A percentile compares a stretch with the other conserved stretches of the same genome.
phyloP scores from a whole-genome alignment of 1,140 invertebrate species.

The Trichonephila inaurata region DNA sequence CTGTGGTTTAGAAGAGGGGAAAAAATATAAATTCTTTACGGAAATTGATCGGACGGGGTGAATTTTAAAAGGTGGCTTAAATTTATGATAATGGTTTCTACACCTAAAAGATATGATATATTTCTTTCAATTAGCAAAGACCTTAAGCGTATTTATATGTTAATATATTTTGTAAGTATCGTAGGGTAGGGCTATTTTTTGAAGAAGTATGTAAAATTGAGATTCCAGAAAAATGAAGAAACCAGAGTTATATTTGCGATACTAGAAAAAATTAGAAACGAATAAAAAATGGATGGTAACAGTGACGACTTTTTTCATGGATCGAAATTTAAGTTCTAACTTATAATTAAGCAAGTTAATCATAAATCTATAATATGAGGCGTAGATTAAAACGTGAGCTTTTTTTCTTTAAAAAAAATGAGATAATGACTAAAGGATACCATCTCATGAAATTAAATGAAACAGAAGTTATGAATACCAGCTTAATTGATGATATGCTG shows the following conservation, averaged over 20 bases:
- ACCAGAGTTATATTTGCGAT: constrained; percentile 32
- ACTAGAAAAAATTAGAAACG: constrained; percentile 19
- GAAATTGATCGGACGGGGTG: constrained; percentile 75
- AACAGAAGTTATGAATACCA: not conserved
- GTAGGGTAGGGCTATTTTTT: constrained; percentile 28
- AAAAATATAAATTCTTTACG: constrained; percentile 39
- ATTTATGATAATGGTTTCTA: constrained; percentile 77
- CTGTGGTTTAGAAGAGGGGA: constrained; percentile 20
- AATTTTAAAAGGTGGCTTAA: constrained; percentile 77
- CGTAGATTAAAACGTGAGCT: not conserved
- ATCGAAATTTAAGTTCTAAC: not conserved
- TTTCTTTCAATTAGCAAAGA: constrained; percentile 76
- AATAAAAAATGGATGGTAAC: not conserved
- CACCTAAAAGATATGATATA: constrained; percentile 76
- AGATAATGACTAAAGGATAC: constrained; percentile 3
- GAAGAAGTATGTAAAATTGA: constrained; percentile 38
- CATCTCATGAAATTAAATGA: not conserved
- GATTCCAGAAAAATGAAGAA: constrained; percentile 6
- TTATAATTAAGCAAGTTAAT: constrained; percentile 27
- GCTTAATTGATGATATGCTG: not conserved
- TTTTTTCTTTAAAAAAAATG: not conserved
- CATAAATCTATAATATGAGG: not conserved
- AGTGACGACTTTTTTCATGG: not conserved
- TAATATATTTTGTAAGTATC: constrained; percentile 65
- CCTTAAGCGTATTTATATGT: constrained; percentile 74